phyloP scores from a whole-genome alignment of 2,888 invertebrate genomes.

The Drosophila greeni region DNA sequence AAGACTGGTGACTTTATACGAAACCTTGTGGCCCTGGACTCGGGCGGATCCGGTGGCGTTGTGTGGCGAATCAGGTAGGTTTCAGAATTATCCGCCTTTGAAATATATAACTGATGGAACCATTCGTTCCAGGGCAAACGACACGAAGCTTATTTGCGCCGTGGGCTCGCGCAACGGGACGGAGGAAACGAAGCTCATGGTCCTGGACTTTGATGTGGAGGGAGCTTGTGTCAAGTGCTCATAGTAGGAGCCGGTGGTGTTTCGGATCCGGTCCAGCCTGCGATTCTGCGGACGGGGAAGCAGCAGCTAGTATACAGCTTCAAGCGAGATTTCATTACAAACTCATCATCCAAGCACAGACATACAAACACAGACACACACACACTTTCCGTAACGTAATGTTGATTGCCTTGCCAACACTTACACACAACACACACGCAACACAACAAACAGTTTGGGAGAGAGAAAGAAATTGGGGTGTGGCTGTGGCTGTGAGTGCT shows the following conservation, averaged over 20 bases:
- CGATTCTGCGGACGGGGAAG: constrained; percentile 49
- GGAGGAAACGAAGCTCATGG: constrained; percentile 98
- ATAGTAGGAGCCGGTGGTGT: constrained; percentile 66
- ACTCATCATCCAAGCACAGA: constrained; percentile 34
- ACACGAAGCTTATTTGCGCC: constrained; percentile 98
- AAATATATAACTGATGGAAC: not conserved
- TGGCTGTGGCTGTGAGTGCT: constrained; percentile 49
- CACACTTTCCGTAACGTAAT: constrained; percentile 47
- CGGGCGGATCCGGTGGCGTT: constrained; percentile 98
- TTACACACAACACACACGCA: constrained; percentile 36
- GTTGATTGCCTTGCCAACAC: constrained; percentile 70
- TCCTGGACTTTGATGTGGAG: constrained; percentile 97
- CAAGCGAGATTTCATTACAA: constrained; percentile 49
- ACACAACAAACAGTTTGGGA: constrained; percentile 32
- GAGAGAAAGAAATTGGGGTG: constrained; percentile 37
- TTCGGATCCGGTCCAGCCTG: constrained; percentile 20
- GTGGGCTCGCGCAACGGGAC: constrained; percentile 99
- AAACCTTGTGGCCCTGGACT: constrained; percentile 94
- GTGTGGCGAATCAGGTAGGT: constrained; percentile 94
- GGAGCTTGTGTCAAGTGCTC: constrained; percentile 83
- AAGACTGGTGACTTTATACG: constrained; percentile 97
- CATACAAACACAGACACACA: constrained; percentile 26
- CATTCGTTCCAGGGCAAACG: constrained; percentile 83
- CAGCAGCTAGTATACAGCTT: constrained; percentile 46
- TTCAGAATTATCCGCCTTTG: not conserved